Evolutionary conservation across 2,888 invertebrate genomes (phyloP), one percentile per base, ranked within the genome.

Genomic region (Pomacea canaliculata): DNA sequence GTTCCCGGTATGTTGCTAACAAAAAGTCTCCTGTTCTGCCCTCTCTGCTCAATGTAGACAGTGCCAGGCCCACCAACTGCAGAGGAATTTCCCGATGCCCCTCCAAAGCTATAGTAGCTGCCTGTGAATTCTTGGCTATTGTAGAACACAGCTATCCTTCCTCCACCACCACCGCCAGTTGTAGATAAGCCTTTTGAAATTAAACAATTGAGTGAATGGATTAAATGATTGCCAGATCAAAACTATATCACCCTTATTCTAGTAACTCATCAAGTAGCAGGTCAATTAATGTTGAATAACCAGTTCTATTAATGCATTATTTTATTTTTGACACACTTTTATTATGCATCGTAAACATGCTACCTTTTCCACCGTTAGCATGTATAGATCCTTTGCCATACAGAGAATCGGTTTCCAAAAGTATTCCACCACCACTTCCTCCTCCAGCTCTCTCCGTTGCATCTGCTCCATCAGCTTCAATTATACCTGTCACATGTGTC

Each of bases 391-490:
- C 86, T 63, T 80, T 83, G 49, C 86, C 86, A 79, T 82, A 82
- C 60, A 86, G 76, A 37, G 63, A 66, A 4, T 62, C 71, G 13
- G 86, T 81, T 7, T 75, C 70, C 12, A 86, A 66, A 46, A 78
- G 76, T 7, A 86, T 79, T 73, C 85, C 85, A 23, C 86, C 86
- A 23, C 85, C 86, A 80, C 86, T 86, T 27, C 85, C 86, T 46
- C 86, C 86, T 70, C 86, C 86, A 37, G 82, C 76, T 1, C 71
- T 81, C 63, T 62, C 77, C 1, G 62, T 69, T n/a, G 81, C 83
- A 62, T 75, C 77, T 48, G 80, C 73, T 27, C 86, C 86, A 78
- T 84, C 80, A 56, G 79, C 78, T 70, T 82, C 81, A 56, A 86
- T 83, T 4, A 78, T 72, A 72, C 86, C 86, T 86, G 72, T 8